These are phyloP conservation scores for Andrena bicolor DNA, from an alignment of 2,888 invertebrate species.

Conservation along the genomic window DNA sequence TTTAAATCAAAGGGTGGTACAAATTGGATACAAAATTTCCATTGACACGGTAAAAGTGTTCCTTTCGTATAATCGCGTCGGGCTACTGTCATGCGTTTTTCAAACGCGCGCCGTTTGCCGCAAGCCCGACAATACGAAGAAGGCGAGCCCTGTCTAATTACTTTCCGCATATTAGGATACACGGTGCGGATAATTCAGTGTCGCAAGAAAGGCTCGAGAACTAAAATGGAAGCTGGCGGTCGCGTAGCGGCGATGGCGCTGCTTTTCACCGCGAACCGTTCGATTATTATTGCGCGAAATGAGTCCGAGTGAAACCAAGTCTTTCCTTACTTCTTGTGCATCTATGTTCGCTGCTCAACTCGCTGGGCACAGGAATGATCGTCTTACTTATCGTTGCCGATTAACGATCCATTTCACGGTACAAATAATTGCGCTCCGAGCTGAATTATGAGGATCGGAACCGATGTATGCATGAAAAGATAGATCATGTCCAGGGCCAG, in stretches of 20 bases:
- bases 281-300: constrained; percentile 60
- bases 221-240: constrained; percentile 38
- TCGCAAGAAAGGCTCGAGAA: constrained; percentile 21
- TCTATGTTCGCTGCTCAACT: constrained; percentile 12
- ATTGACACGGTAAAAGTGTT: constrained; percentile 6
- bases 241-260: constrained; percentile 50
- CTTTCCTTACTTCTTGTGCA: constrained; percentile 44
- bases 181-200: constrained; percentile 33
- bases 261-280: constrained; percentile 45
- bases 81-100: constrained; percentile 11
- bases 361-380: constrained; percentile 42
- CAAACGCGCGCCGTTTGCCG: constrained; percentile 4
- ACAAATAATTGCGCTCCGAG: not conserved
- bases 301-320: constrained; percentile 54
- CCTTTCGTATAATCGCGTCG: not conserved
- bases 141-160: constrained; percentile 28
- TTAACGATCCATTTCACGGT: constrained; percentile 44
- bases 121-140: constrained; percentile 13
- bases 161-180: constrained; percentile 43
- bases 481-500: constrained; percentile 6
- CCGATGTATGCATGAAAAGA: not conserved
- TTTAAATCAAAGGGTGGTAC: not conserved
- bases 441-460: constrained; percentile 25
- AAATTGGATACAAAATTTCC: not conserved
- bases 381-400: constrained; percentile 48